Base-by-base conservation (phyloP, 2,797 vertebrate genomes). In the Oryzias dopingdopingensis region DNA sequence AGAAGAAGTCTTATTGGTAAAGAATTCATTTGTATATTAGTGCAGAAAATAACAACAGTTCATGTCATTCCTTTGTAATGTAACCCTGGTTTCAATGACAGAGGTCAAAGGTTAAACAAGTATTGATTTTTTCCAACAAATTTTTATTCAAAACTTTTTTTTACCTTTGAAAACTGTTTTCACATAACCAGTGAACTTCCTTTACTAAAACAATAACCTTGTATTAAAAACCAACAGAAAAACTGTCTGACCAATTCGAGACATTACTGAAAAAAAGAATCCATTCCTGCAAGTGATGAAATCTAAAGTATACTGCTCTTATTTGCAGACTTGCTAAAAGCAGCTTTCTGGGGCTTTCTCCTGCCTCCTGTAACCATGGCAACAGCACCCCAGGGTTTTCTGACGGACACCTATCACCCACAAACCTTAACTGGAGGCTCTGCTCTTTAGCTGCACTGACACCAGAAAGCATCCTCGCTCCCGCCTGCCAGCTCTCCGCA, bases 381-480 rank as follows among this genome's bases (percentile, higher is more conserved):
- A 17, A 76, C 73, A 22, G 50, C 65, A 77, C 69, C 81, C 79
- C 65, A 69, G 54, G 56, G 59, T 60, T 47, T 58, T 68, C 60
- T 74, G 65, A 76, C 58, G 71, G 80, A 83, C 78, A 65, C 67
- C 76, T 78, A 61, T 62, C 81, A 82, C 79, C 86, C 57, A 42
- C 59, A 77, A 71, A 91, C 90, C 91, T 91, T 91, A 91, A 88
- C 63, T 59, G 55, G 80, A 60, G 32, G 32, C 32, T 6, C 5
- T 29, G 5, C 24, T 54, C 59, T 62, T 61, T 61, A 67, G 70
- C 67, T 70, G 41, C 41, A 42, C 41, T 16, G 15, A 12, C 42
- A 16, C 43, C 2, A 6, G 13, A 10, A 3, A 7, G 32, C 55
- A 14, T 43, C 26, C 42, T 44, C 37, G 14, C 57, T 49, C 63